Evolutionary conservation across 1,140 invertebrate genomes (phyloP).

Genomic region (Charaxes varanes): DNA sequence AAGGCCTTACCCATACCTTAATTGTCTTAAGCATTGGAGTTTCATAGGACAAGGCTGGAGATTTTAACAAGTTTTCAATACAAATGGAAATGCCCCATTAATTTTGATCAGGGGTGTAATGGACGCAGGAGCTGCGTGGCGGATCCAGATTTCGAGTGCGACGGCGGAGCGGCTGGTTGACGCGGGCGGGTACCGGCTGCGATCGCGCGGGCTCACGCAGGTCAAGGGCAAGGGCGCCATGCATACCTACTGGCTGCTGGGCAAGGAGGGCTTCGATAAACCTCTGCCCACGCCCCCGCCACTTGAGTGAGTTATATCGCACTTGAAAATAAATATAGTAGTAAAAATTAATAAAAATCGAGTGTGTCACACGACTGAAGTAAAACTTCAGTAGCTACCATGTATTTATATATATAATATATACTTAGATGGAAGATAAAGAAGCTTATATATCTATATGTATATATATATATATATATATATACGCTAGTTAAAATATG

Average conservation of each 20-base stretch:
- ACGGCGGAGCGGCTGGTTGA: constrained; percentile 84
- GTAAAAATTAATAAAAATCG: background rate
- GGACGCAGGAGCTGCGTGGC: constrained; percentile 82
- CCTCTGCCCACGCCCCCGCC: constrained; percentile 85
- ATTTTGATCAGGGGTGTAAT: constrained; percentile 11
- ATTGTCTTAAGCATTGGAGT: too few relatives aligned
- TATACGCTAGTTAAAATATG: too few relatives aligned
- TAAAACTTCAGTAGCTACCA: too few relatives aligned
- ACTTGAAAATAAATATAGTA: background rate
- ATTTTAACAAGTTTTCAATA: too few relatives aligned
- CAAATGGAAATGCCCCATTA: constrained; percentile 5
- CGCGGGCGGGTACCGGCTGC: constrained; percentile 86
- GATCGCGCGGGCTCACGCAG: constrained; percentile 87
- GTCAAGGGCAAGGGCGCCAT: constrained; percentile 93
- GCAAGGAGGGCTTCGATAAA: constrained; percentile 92
- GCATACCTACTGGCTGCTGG: constrained; percentile 93
- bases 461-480: too few relatives aligned
- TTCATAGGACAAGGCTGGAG: too few relatives aligned
- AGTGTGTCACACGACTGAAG: too few relatives aligned
- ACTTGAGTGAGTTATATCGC: constrained; percentile 78
- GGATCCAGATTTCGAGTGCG: constrained; percentile 86
- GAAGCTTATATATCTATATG: too few relatives aligned
- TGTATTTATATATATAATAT: too few relatives aligned
- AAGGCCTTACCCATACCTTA: too few relatives aligned
- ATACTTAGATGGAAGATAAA: too few relatives aligned